Percentiles rank a stretch among this genome's conserved stretches.
Evolutionary conservation across 2,888 invertebrate genomes (phyloP).

Genomic region (Ctena decussata): DNA sequence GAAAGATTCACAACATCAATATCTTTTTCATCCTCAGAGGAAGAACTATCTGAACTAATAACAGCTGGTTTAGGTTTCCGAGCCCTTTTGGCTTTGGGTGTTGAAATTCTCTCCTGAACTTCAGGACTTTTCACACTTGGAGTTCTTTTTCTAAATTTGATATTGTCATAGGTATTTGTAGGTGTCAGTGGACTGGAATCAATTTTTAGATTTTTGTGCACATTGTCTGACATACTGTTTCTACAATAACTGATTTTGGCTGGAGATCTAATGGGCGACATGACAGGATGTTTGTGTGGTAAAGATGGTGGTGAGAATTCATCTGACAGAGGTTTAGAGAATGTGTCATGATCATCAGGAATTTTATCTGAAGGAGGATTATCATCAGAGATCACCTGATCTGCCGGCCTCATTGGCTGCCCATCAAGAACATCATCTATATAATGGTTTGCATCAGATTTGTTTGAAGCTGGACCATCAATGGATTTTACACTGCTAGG

Average conservation of each 20-base stretch:
- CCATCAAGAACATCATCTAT: conserved; percentile 49
- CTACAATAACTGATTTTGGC: conserved; percentile 23
- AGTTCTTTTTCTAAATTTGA: conserved; percentile 45
- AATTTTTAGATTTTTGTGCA: conserved; percentile 13
- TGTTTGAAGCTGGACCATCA: conserved; percentile 58
- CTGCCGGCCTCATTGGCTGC: conserved; percentile 45
- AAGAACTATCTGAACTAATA: neutral
- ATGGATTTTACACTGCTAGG: conserved; percentile 40
- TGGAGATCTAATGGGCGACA: conserved; percentile 61
- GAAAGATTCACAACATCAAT: conserved; percentile 27
- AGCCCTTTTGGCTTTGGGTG: neutral
- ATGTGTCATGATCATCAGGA: conserved; percentile 42
- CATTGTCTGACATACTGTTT: conserved; percentile 37
- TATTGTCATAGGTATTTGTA: conserved; percentile 33
- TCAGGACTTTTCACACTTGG: conserved; percentile 7
- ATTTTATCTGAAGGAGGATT: conserved; percentile 40
- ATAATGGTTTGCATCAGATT: conserved; percentile 56
- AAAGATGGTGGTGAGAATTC: conserved; percentile 63
- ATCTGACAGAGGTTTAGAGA: conserved; percentile 59
- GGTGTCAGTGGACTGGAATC: neutral
- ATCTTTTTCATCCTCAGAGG: conserved; percentile 46
- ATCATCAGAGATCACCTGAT: conserved; percentile 54
- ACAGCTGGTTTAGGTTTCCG: neutral
- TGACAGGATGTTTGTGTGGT: conserved; percentile 39
- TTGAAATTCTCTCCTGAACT: neutral